These are phyloP conservation scores for Tenthredo distinguenda DNA, from an alignment of 2,888 invertebrate species.

Conservation along the genomic window DNA sequence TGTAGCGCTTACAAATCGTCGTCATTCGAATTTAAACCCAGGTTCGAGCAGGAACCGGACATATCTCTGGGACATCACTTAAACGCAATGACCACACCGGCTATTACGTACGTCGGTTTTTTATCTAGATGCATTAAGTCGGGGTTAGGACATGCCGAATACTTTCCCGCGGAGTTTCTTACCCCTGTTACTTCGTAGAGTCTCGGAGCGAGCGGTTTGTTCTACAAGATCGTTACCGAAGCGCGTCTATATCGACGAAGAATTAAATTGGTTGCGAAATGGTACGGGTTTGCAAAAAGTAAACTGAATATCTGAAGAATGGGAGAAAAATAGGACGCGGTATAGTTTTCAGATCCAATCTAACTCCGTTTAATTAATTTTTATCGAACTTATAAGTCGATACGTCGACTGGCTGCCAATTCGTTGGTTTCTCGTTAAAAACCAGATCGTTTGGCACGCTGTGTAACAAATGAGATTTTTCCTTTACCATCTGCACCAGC, in stretches of 20 bases:
- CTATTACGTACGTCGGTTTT: slow-evolving; percentile 2
- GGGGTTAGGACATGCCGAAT: neutral
- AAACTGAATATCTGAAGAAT: neutral
- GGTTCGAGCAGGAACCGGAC: neutral
- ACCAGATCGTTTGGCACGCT: neutral
- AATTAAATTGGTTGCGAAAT: neutral
- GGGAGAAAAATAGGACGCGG: neutral
- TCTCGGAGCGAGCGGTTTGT: neutral
- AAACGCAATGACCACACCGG: neutral
- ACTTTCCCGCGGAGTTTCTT: neutral
- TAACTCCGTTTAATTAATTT: slow-evolving; percentile 20
- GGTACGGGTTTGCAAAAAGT: neutral
- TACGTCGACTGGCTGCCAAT: slow-evolving; percentile 16
- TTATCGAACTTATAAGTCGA: neutral
- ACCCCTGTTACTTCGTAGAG: neutral
- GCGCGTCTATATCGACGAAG: neutral
- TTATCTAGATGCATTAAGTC: slow-evolving; percentile 26
- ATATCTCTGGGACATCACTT: neutral
- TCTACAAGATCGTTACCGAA: neutral
- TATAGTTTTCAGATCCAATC: neutral
- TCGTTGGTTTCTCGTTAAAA: neutral
- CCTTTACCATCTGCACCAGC: neutral
- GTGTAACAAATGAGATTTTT: slow-evolving; percentile 2
- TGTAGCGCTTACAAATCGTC: slow-evolving; percentile 9
- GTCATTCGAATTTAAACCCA: slow-evolving; percentile 20